Conservation (phyloP, 2,888 invertebrate genomes). For the Drosophila cognata region DNA sequence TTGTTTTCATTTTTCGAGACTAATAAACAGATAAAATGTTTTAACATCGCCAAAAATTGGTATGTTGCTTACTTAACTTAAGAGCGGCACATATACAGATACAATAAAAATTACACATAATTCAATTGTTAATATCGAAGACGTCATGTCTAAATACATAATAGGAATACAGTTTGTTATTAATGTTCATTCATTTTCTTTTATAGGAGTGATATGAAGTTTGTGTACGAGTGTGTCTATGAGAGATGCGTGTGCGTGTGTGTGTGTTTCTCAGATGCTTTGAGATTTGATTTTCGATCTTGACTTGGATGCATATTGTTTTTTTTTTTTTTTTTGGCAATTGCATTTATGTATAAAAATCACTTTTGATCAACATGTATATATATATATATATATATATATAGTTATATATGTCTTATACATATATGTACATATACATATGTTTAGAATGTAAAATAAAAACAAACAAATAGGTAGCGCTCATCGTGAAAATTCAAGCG, state of each 20-base stretch:
- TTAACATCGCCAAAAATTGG: conserved; percentile 35
- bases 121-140: conserved; percentile 55
- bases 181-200: conserved; percentile 33
- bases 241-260: conserved; percentile 61
- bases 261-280: conserved; percentile 32
- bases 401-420: conserved; percentile 11
- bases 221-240: conserved; percentile 46
- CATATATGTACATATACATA: conserved; percentile 8
- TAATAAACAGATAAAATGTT: conserved; percentile 37
- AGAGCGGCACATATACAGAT: conserved; percentile 32
- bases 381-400: conserved; percentile 15
- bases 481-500: conserved; percentile 56
- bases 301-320: conserved; percentile 18
- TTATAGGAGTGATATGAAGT: conserved; percentile 72
- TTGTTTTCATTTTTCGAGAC: conserved; percentile 40
- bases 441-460: conserved; percentile 62
- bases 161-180: conserved; percentile 74
- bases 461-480: conserved; percentile 66
- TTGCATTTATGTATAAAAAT: conserved; percentile 35
- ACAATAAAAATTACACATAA: conserved; percentile 45
- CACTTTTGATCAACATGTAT: conserved; percentile 26
- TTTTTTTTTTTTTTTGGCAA: conserved; percentile 17
- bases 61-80: conserved; percentile 44
- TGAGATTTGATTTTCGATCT: conserved; percentile 49
- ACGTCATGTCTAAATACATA: conserved; percentile 59